Evolutionary conservation across 2,888 invertebrate genomes (phyloP), one percentile per base, ranked within the genome.

Genomic region (Blastobasis adustella): DNA sequence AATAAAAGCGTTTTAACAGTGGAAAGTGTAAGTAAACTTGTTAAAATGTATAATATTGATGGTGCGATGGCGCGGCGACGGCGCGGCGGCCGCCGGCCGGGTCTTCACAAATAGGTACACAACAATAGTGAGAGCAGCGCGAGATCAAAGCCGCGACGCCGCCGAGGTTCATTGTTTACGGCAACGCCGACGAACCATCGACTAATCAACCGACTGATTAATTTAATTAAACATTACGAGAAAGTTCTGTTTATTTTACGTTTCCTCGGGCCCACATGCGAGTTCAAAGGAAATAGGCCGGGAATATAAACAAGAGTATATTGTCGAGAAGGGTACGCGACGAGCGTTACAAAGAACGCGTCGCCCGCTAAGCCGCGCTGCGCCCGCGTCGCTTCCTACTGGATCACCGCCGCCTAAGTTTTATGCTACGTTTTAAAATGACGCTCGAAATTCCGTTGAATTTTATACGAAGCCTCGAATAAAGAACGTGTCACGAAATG

Each of bases 201-300:
- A 79, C 87, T 84, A 87, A 88, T 87, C 87, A 86, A 80, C 82
- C 83, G 76, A 79, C 86, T 87, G 87, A 88, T 87, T 88, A 88
- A 88, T 87, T 88, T 86, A 88, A 88, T 87, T 88, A 87, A 87
- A 88, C 87, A 87, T 87, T 84, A 87, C 87, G 79, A 87, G 87
- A 88, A 87, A 87, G 87, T 85, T 87, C 69, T 88, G 87, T 88
- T 88, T 88, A 85, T 80, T 80, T 76, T 78, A 80, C 79, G 82
- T 83, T 86, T 86, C 86, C 86, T 83, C 79, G 83, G 86, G 84
- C 84, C 85, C 85, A 85, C 87, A 82, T 83, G 85, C 76, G 78
- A 78, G 85, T 87, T 88, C 87, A 88, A 88, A 88, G 87, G 85
- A 83, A 83, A 73, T 73, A 72, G 72, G 73, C 65, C 73, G 76